These are phyloP conservation scores for Macrosteles quadrilineatus DNA, from an alignment of 1,140 invertebrate genomes.

Conservation along the genomic window DNA sequence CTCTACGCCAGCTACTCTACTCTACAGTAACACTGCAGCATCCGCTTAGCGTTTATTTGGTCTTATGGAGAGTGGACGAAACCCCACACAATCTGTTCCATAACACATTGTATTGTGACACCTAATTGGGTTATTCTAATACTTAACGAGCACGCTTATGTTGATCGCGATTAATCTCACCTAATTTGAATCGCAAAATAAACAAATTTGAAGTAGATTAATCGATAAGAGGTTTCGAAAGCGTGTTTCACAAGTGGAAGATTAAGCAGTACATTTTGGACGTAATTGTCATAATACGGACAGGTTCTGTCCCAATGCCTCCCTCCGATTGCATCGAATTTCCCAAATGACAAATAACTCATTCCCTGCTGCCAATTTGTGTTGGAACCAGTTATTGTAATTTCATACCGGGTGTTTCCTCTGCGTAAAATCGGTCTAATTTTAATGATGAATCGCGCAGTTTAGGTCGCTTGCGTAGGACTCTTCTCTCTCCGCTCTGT, in stretches of 20 bases:
- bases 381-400: constrained; percentile 3
- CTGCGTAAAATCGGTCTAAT: constrained; percentile 3
- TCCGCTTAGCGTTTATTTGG: too few relatives aligned
- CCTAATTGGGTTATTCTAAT: too few relatives aligned
- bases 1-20: too few relatives aligned
- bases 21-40: too few relatives aligned
- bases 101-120: too few relatives aligned
- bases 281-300: constrained; percentile 14
- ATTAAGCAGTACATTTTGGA: neutral
- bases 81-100: too few relatives aligned
- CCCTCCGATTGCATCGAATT: neutral
- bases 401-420: constrained; percentile 1
- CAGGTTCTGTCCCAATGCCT: neutral
- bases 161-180: too few relatives aligned
- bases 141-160: too few relatives aligned
- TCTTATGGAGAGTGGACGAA: too few relatives aligned
- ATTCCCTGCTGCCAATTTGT: neutral
- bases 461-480: neutral
- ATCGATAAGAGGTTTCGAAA: too few relatives aligned
- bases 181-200: too few relatives aligned
- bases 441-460: constrained; percentile 5
- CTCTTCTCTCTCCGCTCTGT: neutral
- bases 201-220: too few relatives aligned
- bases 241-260: neutral
- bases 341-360: constrained; percentile 2